Percentiles rank a stretch among this genome's conserved stretches.
Conservation (phyloP, 2,888 invertebrate genomes). For the Troides aeacus region DNA sequence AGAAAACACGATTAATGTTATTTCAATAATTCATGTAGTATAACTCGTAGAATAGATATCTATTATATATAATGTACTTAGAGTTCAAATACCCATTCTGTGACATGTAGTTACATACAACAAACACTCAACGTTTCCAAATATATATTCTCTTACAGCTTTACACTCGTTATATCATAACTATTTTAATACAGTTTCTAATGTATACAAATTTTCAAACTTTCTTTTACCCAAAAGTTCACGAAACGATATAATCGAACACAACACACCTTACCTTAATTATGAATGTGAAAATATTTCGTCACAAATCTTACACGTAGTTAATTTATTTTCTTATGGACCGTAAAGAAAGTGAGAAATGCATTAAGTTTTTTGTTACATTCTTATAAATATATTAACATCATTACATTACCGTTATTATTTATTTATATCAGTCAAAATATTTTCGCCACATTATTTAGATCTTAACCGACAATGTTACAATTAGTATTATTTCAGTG, state of each 20-base stretch:
- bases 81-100: conserved; percentile 69
- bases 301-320: conserved; percentile 72
- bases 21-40: conserved; percentile 60
- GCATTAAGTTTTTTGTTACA: conserved; percentile 74
- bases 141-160: conserved; percentile 76
- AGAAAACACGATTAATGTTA: conserved; percentile 52
- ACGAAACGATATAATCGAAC: conserved; percentile 71
- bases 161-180: conserved; percentile 69
- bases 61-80: conserved; percentile 49
- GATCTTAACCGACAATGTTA: conserved; percentile 31
- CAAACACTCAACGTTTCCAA: conserved; percentile 76
- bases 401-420: conserved; percentile 69
- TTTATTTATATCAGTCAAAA: conserved; percentile 72
- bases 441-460: conserved; percentile 70
- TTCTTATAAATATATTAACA: conserved; percentile 76
- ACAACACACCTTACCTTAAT: conserved; percentile 72
- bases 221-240: conserved; percentile 69
- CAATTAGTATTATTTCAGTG: conserved; percentile 5
- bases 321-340: conserved; percentile 70
- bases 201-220: conserved; percentile 71
- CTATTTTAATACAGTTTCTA: conserved; percentile 74
- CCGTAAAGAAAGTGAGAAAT: conserved; percentile 79
- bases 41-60: conserved; percentile 63
- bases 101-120: conserved; percentile 72
- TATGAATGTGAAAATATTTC: conserved; percentile 78